Evolutionary conservation across 2,113 vertebrate species (phyloP), one percentile per base, ranked within the genome.

Genomic region (Cyanoliseus patagonus): DNA sequence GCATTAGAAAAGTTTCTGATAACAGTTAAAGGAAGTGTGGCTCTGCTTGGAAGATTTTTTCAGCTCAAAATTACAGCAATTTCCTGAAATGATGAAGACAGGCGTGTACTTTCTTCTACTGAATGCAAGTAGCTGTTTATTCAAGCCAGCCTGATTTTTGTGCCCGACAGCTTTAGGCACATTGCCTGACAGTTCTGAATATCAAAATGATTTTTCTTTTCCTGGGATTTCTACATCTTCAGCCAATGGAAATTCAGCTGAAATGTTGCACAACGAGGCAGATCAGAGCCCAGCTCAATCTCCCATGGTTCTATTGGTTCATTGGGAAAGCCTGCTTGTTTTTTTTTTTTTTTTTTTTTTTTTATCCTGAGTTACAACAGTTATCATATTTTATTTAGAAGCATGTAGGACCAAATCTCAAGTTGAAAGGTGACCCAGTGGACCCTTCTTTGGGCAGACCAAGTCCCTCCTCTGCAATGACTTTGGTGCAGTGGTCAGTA

Each of bases 1-100:
- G 52, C 63, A 17, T 78, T 94, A 89, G 97, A 97, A 96, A 98
- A 95, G 97, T 98, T 98, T 95, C 88, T n/a, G 68, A 59, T 93
- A 90, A 88, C 93, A 95, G 90, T 92, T 97, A 86, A 81, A 90
- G 68, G 49, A 97, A 91, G 83, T 86, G 10, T 57, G 82, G 59
- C 92, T 96, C 44, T 66, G 51, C 95, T 91, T 42, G 37, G 83
- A 86, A 93, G 95, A 89, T 51, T 87, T 83, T 89, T 51, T 89
- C 77, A 17, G 46, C 69, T 84, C 69, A 68, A 24, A 92, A 82
- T 63, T n/a, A 53, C 84, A 94, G 67, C 69, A 33, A 2, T 72
- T 92, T 33, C 53, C 42, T 75, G 47, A 76, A 62, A 28, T 53
- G 18, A 52, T 22, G 13, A 52, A 68, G 35, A 30, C 27, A 37